Evolutionary conservation across 2,113 vertebrate species (phyloP).

Genomic region (Nothoprocta pentlandii): DNA sequence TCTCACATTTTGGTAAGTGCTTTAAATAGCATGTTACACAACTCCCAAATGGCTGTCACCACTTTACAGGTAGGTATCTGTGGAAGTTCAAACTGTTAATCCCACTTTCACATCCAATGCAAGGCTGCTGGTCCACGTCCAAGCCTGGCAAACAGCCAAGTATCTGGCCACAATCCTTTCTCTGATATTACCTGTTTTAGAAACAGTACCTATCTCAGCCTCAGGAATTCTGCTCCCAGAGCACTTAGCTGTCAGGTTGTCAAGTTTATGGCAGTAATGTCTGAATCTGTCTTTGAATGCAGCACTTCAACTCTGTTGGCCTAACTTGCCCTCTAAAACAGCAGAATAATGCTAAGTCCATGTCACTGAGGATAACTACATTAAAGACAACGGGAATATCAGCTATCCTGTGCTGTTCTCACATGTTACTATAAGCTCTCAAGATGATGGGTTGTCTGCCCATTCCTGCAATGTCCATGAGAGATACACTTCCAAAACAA

Average conservation of each 20-base stretch:
- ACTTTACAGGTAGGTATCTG: background rate
- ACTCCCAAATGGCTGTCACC: background rate
- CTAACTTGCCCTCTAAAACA: background rate
- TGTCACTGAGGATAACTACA: background rate
- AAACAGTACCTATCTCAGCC: background rate
- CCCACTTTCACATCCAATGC: background rate
- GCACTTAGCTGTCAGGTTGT: background rate
- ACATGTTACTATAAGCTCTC: background rate
- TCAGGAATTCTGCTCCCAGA: background rate
- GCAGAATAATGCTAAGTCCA: background rate
- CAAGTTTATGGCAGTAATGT: background rate
- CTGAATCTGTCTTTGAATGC: background rate
- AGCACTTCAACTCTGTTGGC: background rate
- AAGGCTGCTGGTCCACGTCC: accelerated
- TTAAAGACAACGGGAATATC: background rate
- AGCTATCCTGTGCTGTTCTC: background rate
- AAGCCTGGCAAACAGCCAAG: background rate
- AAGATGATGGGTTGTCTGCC: background rate
- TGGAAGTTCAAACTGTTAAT: background rate
- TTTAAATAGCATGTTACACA: background rate
- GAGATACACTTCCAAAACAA: background rate
- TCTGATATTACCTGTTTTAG: background rate
- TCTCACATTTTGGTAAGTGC: background rate
- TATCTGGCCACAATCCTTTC: background rate
- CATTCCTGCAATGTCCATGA: background rate